Evolutionary conservation across 2,888 invertebrate species (phyloP).

Genomic region (Leptinotarsa juncta): DNA sequence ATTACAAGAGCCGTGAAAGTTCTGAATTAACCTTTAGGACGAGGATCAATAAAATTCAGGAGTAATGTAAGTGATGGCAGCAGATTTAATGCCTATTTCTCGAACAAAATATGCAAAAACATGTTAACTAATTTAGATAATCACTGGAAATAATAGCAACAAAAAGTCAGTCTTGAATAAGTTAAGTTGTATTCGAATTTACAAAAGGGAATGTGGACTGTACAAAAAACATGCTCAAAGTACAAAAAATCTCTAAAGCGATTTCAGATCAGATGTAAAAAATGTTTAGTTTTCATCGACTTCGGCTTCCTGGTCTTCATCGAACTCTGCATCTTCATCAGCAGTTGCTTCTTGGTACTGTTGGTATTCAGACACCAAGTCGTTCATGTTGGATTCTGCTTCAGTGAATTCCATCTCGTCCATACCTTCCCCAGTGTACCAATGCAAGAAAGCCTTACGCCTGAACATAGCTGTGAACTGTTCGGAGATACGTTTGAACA

Average conservation of each 20-base stretch:
- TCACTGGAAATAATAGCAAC: conserved; percentile 53
- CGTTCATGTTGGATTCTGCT: conserved; percentile 96
- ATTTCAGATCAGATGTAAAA: conserved; percentile 43
- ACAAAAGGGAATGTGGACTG: conserved; percentile 59
- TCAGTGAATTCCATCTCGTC: conserved; percentile 98
- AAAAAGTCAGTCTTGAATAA: conserved; percentile 63
- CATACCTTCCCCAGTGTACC: conserved; percentile 94
- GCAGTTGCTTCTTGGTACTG: conserved; percentile 93
- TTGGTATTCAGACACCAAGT: conserved; percentile 92
- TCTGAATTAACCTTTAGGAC: not conserved
- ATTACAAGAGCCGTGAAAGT: not conserved
- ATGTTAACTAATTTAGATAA: conserved; percentile 46
- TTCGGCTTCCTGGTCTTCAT: conserved; percentile 80
- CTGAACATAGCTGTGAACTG: conserved; percentile 97
- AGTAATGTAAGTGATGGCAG: conserved; percentile 50
- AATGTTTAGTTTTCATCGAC: conserved; percentile 73
- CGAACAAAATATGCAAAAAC: conserved; percentile 59
- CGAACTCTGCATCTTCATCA: conserved; percentile 85
- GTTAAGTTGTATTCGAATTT: conserved; percentile 59
- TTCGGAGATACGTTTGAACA: conserved; percentile 91
- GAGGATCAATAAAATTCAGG: conserved; percentile 25
- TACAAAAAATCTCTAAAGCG: conserved; percentile 35
- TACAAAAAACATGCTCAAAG: conserved; percentile 56
- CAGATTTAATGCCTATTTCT: conserved; percentile 60
- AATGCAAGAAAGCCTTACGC: conserved; percentile 96